Conservation (phyloP, 2,797 vertebrate species). For the Cyprinodon diabolis region DNA sequence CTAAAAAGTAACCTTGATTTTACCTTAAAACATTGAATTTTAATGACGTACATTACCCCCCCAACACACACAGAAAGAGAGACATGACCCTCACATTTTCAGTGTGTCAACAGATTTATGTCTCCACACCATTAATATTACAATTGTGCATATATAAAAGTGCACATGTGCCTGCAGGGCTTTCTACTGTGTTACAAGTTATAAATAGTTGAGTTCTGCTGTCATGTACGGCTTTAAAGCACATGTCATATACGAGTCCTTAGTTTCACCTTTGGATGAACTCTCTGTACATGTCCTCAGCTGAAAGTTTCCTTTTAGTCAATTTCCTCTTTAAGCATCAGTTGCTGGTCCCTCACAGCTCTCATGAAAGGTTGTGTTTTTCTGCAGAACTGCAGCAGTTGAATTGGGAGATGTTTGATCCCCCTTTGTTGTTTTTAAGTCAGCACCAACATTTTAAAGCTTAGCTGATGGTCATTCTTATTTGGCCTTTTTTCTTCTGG, state of each 20-base stretch:
- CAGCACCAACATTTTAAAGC: too few relatives aligned
- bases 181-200: constrained; percentile 22
- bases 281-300: constrained; percentile 5
- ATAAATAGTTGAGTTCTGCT: constrained; percentile 20
- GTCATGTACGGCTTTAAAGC: constrained; percentile 4
- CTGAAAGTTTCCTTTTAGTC: constrained; percentile 4
- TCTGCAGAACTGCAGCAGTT: not conserved
- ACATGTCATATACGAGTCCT: constrained; percentile 28
- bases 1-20: not conserved
- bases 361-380: not conserved
- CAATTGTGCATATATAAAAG: constrained; percentile 13
- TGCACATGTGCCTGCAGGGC: constrained; percentile 12
- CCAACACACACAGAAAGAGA: constrained; percentile 2
- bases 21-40: constrained; percentile 16
- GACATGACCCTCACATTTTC: constrained; percentile 7
- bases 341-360: not conserved
- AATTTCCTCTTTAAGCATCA: constrained; percentile 8
- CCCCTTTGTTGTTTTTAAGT: too few relatives aligned
- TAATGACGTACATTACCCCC: constrained; percentile 7
- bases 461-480: too few relatives aligned
- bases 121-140: constrained; percentile 12
- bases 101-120: constrained; percentile 12
- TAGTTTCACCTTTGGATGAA: constrained; percentile 27
- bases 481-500: too few relatives aligned
- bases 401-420: too few relatives aligned